These are phyloP conservation scores for Caretta caretta DNA, from an alignment of 2,113 vertebrate species.

Conservation along the genomic window DNA sequence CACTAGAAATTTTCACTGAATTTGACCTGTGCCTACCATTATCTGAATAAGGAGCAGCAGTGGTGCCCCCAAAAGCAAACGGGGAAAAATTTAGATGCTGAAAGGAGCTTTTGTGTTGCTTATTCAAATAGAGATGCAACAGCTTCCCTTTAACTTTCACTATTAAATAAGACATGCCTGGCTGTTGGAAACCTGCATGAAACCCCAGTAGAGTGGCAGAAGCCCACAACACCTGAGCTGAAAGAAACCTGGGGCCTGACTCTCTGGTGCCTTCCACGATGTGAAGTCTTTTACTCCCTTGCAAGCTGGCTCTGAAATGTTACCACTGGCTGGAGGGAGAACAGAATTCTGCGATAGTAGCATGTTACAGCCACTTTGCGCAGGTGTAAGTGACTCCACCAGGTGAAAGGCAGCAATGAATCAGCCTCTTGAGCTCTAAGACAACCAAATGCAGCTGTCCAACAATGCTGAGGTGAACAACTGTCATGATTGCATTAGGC, in stretches of 20 bases:
- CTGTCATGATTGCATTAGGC: background rate
- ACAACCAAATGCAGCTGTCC: background rate
- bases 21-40: background rate
- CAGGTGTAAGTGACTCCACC: background rate
- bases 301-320: background rate
- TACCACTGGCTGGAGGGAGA: background rate
- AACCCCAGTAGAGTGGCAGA: background rate
- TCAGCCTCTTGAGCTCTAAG: background rate
- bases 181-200: background rate
- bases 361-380: background rate
- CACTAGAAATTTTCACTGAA: background rate
- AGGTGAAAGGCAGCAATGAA: background rate
- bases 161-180: background rate
- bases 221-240: background rate
- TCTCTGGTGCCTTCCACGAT: background rate
- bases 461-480: background rate
- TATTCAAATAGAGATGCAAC: background rate
- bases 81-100: background rate
- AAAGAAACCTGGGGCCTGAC: background rate
- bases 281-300: background rate
- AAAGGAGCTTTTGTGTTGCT: background rate
- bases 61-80: background rate
- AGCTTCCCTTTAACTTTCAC: background rate
- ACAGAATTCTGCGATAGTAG: background rate
- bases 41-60: background rate